Conservation (phyloP, 1,140 invertebrate genomes). For the Episyrphus balteatus region DNA sequence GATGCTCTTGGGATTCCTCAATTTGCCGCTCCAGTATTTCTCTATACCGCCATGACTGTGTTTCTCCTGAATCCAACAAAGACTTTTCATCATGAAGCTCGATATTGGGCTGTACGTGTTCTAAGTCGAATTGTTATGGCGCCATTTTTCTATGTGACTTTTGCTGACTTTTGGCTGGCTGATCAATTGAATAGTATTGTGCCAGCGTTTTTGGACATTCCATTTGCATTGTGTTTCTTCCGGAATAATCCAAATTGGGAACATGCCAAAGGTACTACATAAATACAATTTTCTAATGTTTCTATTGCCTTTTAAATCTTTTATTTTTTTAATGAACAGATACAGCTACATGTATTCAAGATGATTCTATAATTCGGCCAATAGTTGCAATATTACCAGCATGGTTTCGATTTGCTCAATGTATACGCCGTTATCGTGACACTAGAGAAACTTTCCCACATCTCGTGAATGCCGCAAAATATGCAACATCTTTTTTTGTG, state of each 20-base stretch:
- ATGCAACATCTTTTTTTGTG: constrained; percentile 36
- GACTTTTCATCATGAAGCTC: constrained; percentile 66
- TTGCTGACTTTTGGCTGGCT: constrained; percentile 99
- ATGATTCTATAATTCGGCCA: constrained; percentile 53
- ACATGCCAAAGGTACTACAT: constrained; percentile 42
- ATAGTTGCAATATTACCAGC: constrained; percentile 86
- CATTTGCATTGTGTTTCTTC: constrained; percentile 83
- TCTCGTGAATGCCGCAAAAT: constrained; percentile 75
- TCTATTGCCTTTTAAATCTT: constrained; percentile 3
- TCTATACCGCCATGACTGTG: constrained; percentile 56
- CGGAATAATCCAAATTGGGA: constrained; percentile 60
- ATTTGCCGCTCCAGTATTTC: constrained; percentile 62
- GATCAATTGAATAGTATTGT: constrained; percentile 95
- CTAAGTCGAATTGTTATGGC: constrained; percentile 68
- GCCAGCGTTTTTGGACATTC: constrained; percentile 83
- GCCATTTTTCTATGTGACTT: constrained; percentile 91
- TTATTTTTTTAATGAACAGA: constrained; percentile 30
- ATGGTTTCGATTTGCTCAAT: constrained; percentile 96
- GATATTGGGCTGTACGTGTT: constrained; percentile 47
- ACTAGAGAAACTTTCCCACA: constrained; percentile 88
- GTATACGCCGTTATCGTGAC: constrained; percentile 84
- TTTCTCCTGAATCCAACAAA: constrained; percentile 73
- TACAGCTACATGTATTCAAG: constrained; percentile 47
- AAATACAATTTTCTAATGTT: constrained; percentile 1
- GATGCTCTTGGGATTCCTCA: constrained; percentile 61